Conservation (phyloP, 2,113 vertebrate genomes). For the Pholis gunnellus region DNA sequence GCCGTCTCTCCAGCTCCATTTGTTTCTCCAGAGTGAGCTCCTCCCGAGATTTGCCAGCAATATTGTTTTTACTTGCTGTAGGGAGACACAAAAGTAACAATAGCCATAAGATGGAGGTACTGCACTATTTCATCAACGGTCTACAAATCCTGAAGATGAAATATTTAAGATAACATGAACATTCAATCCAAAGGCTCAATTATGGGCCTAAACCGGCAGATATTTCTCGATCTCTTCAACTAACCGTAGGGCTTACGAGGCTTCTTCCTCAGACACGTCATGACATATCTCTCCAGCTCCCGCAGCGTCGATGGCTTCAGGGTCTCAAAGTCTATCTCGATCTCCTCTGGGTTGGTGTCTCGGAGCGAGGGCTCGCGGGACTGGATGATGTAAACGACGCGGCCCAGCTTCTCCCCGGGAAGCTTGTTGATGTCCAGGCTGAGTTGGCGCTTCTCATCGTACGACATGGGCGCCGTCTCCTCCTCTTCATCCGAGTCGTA, state of each 20-base stretch:
- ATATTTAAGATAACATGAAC: not conserved
- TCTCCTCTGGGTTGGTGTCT: constrained; percentile 95
- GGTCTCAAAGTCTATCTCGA: constrained; percentile 95
- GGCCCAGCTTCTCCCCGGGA: constrained; percentile 93
- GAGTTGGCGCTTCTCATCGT: constrained; percentile 94
- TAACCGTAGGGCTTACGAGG: constrained; percentile 91
- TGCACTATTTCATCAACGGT: not conserved
- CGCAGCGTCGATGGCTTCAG: constrained; percentile 93
- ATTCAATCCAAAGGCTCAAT: not conserved
- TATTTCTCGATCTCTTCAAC: not conserved
- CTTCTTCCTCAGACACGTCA: constrained; percentile 94
- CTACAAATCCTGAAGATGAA: not conserved
- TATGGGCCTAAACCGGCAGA: not conserved
- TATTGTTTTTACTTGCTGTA: constrained; percentile 86
- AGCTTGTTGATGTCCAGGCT: constrained; percentile 96
- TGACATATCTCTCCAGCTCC: constrained; percentile 93
- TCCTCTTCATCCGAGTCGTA: constrained; percentile 95
- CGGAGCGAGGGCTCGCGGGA: constrained; percentile 91
- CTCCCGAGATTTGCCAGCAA: constrained; percentile 91
- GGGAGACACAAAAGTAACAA: not conserved
- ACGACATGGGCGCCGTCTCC: constrained; percentile 92
- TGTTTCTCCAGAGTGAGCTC: constrained; percentile 94
- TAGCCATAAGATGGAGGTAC: not conserved
- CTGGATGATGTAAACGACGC: constrained; percentile 96
- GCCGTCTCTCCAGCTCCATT: constrained; percentile 89